A percentile compares a stretch with the other conserved stretches of the same genome.
Evolutionary conservation across 2,113 vertebrate genomes (phyloP).

Genomic region (Sander vitreus): DNA sequence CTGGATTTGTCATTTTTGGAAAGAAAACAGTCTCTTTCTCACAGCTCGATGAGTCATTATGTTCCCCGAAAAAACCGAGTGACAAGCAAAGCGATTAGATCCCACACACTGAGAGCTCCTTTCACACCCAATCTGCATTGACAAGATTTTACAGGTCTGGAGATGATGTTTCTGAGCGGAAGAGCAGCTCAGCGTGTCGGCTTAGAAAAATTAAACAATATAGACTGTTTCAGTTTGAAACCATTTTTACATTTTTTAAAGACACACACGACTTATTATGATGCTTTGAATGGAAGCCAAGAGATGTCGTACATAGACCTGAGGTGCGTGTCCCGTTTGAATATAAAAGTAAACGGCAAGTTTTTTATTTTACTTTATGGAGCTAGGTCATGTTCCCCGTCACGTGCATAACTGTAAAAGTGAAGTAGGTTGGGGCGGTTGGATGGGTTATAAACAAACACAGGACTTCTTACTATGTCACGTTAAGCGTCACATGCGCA

Average conservation of each 20-base stretch:
- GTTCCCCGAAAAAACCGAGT: slow-evolving; percentile 17
- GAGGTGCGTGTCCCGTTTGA: too few species aligned
- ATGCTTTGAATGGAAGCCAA: not conserved
- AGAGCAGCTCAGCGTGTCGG: too few species aligned
- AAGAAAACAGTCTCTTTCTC: slow-evolving; percentile 19
- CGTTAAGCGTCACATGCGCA: too few species aligned
- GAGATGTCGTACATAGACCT: not conserved
- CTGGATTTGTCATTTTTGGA: slow-evolving; percentile 11
- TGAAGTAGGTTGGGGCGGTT: too few species aligned
- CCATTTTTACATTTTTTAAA: too few species aligned
- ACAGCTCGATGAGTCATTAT: slow-evolving; percentile 31
- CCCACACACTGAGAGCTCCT: slow-evolving; percentile 16
- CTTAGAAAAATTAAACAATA: too few species aligned
- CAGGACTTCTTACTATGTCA: too few species aligned
- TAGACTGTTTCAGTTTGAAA: too few species aligned
- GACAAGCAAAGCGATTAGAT: slow-evolving; percentile 22
- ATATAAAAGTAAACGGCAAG: not conserved
- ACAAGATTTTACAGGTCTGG: not conserved
- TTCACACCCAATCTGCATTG: not conserved
- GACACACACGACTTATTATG: not conserved
- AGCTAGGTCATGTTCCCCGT: too few species aligned
- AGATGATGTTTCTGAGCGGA: not conserved
- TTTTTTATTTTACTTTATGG: too few species aligned
- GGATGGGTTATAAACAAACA: too few species aligned
- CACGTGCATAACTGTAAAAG: too few species aligned